These are phyloP conservation scores for Rapana venosa DNA, from an alignment of 2,888 invertebrate genomes.

Conservation along the genomic window DNA sequence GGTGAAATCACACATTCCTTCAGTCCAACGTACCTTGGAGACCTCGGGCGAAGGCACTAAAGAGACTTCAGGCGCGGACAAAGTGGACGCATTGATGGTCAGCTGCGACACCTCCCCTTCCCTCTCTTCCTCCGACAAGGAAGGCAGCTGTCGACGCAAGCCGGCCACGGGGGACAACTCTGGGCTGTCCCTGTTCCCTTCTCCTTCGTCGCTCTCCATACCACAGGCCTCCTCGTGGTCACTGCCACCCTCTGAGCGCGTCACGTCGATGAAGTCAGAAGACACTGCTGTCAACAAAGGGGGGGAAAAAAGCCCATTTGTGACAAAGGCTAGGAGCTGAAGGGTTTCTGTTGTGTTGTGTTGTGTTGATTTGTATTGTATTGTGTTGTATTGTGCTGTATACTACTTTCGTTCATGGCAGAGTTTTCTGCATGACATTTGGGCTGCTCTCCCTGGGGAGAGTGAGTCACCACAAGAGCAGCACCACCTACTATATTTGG, in stretches of 20 bases:
- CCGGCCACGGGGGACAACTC: slow-evolving; percentile 51
- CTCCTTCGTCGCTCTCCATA: slow-evolving; percentile 60
- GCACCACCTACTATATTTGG: too few species aligned
- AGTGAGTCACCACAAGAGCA: too few species aligned
- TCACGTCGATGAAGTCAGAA: slow-evolving; percentile 64
- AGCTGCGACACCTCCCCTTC: slow-evolving; percentile 57
- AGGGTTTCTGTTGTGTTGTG: too few species aligned
- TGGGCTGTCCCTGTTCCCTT: slow-evolving; percentile 55
- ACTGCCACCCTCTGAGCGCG: slow-evolving; percentile 57
- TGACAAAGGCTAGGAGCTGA: neutral
- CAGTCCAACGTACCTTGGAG: slow-evolving; percentile 61
- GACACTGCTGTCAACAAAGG: slow-evolving; percentile 61
- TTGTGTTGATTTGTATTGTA: too few species aligned
- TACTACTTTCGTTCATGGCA: too few species aligned
- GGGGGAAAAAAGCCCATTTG: neutral
- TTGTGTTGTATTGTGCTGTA: too few species aligned
- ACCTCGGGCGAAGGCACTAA: slow-evolving; percentile 72
- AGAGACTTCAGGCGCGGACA: slow-evolving; percentile 73
- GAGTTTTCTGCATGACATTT: too few species aligned
- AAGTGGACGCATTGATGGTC: slow-evolving; percentile 66
- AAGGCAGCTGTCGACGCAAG: slow-evolving; percentile 42
- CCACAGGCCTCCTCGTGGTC: slow-evolving; percentile 56
- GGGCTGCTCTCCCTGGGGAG: too few species aligned
- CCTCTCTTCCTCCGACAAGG: slow-evolving; percentile 43
- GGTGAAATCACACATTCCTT: too few species aligned